These are phyloP conservation scores for Germaria angustata DNA, from an alignment of 2,888 invertebrate genomes.

Conservation along the genomic window DNA sequence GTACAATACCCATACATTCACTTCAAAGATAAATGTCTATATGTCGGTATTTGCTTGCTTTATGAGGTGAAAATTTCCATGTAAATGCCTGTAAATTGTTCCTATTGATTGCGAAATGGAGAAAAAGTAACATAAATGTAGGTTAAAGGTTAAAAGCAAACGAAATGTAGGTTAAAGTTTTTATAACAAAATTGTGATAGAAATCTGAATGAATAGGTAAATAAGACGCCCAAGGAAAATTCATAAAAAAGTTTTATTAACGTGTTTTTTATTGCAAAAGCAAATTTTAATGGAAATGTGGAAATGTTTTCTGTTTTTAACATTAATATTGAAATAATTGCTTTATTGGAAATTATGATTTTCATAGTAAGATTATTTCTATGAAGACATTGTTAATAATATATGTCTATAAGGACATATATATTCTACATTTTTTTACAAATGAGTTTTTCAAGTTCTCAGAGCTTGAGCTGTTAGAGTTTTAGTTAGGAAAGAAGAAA, in stretches of 20 bases:
- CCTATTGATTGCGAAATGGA: conserved; percentile 48
- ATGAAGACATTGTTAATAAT: too few relatives aligned
- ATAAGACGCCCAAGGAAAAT: neutral
- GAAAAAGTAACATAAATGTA: conserved; percentile 35
- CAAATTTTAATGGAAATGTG: neutral
- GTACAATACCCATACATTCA: neutral
- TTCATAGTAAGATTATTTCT: too few relatives aligned
- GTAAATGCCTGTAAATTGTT: conserved; percentile 49
- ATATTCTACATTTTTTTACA: too few relatives aligned
- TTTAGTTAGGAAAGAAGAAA: too few relatives aligned
- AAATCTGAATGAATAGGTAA: conserved; percentile 29
- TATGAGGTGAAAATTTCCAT: conserved; percentile 65
- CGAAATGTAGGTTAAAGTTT: conserved; percentile 39
- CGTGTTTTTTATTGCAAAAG: too few relatives aligned
- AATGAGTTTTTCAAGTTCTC: too few relatives aligned
- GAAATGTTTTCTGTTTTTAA: neutral
- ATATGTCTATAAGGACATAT: too few relatives aligned
- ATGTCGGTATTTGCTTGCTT: conserved; percentile 28
- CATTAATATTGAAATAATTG: too few relatives aligned
- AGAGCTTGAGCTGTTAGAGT: too few relatives aligned
- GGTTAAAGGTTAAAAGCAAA: conserved; percentile 54
- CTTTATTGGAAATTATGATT: too few relatives aligned
- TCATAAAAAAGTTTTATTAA: neutral
- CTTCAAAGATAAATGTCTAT: conserved; percentile 5
- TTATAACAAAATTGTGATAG: conserved; percentile 33